A percentile compares a stretch with the other conserved stretches of the same genome.
Evolutionary conservation across 2,888 invertebrate species (phyloP).

Genomic region (Agelastica alni): DNA sequence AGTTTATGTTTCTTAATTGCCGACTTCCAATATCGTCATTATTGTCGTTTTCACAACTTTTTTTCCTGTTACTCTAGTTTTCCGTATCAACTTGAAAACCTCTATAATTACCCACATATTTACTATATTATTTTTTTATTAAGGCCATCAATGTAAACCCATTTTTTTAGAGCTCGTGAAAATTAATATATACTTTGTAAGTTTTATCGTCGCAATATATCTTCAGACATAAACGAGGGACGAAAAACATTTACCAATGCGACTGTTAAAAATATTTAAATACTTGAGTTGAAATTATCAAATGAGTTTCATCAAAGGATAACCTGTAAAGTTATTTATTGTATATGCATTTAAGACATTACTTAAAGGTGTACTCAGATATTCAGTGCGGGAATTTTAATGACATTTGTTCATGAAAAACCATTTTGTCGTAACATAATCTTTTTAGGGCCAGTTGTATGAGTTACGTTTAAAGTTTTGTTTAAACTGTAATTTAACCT

Average conservation of each 20-base stretch:
- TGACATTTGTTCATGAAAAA: too few species aligned
- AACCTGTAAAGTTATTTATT: neutral
- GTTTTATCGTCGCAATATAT: conserved; percentile 22
- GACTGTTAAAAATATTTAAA: too few species aligned
- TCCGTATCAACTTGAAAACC: conserved; percentile 22
- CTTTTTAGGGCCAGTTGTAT: too few species aligned
- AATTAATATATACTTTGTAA: conserved; percentile 29
- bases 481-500: too few species aligned
- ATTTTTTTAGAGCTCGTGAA: conserved; percentile 23
- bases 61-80: conserved; percentile 20
- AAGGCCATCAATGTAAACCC: conserved; percentile 22
- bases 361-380: neutral
- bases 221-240: conserved; percentile 7
- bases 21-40: neutral
- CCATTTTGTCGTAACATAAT: too few species aligned
- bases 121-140: conserved; percentile 24
- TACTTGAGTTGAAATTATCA: too few species aligned
- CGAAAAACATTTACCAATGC: too few species aligned
- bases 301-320: too few species aligned
- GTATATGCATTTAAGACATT: neutral
- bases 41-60: conserved; percentile 18
- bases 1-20: too few species aligned
- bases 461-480: too few species aligned
- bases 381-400: too few species aligned
- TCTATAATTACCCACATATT: conserved; percentile 29